Percentiles rank a stretch among this genome's conserved stretches.
phyloP scores from a whole-genome alignment of 2,113 vertebrate species.

The Myotis davidii region DNA sequence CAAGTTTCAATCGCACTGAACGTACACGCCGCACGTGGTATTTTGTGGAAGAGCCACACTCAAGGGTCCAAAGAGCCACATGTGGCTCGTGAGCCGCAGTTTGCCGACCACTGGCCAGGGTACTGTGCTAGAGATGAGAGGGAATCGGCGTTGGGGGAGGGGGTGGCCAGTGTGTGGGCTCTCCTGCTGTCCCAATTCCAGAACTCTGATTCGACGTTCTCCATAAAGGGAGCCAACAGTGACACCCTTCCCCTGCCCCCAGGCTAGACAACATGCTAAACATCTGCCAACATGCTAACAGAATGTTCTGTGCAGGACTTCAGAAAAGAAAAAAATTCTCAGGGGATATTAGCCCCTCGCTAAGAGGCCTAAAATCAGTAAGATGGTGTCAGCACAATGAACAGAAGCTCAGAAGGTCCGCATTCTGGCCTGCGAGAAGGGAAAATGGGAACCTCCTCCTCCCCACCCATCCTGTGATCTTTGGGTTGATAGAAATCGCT shows the following conservation, averaged over 20 bases:
- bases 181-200: background rate
- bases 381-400: background rate
- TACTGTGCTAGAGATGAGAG: background rate
- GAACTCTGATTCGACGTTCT: background rate
- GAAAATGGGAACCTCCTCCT: background rate
- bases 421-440: background rate
- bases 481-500: background rate
- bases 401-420: background rate
- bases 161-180: too few relatives aligned
- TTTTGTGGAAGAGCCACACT: too few relatives aligned
- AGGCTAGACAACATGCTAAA: accelerated
- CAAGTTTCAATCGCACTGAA: too few relatives aligned
- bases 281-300: accelerated
- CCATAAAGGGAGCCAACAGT: background rate
- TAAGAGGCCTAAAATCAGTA: background rate
- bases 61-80: too few relatives aligned
- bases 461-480: too few relatives aligned
- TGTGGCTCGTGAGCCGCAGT: too few relatives aligned
- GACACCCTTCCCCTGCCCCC: too few relatives aligned
- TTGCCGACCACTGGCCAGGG: background rate
- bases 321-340: background rate
- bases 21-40: too few relatives aligned
- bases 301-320: background rate
- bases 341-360: background rate
- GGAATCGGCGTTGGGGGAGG: accelerated